Base-by-base conservation (phyloP, 1,140 invertebrate species). In the Brachionus koreanus region DNA sequence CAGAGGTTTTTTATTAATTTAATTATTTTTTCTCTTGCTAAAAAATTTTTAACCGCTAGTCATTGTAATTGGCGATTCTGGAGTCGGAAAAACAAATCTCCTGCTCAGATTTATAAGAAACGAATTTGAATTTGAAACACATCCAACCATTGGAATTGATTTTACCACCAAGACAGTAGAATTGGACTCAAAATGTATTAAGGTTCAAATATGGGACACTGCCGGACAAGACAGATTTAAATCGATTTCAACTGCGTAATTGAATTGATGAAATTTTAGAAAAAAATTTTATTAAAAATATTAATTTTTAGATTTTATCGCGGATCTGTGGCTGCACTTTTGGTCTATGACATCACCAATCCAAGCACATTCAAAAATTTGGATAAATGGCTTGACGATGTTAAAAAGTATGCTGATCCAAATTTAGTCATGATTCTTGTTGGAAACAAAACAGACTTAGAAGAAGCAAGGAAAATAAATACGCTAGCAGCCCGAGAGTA, bases 41-140 rank as follows among this genome's bases (percentile, higher is more conserved):
- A 57, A 19, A 42, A 42, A 29, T 29, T 29, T 42, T 42, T 42
- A 42, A 42, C 6, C 6, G 2, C 89, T 86, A 99, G 97, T 99
- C 90, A 98, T 99, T 84, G 91, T 99, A 87, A 99, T 99, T 90
- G 98, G 98, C 85, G 98, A 99, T 88, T 98, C 96, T 82, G 97
- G 97, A 83, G 98, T 99, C 85, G 98, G 98, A 83, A 99, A 99
- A 91, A 97, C 95, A 92, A 99, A 99, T 91, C 91, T 99, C 79
- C 90, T 99, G 82, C 98, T 97, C 79, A 92, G 98, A 90, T 99
- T 99, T 90, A 99, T 98, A 89, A 93, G 97, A 89, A 99, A 99
- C 93, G 97, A 99, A 92, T 99, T 99, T 90, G 99, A 98, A 90
- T 92, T 99, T 90, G 98, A 99, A 91, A 98, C 96, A 85, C 99